These are phyloP conservation scores for Cenopis cana DNA, from an alignment of 2,888 invertebrate genomes.

Conservation along the genomic window DNA sequence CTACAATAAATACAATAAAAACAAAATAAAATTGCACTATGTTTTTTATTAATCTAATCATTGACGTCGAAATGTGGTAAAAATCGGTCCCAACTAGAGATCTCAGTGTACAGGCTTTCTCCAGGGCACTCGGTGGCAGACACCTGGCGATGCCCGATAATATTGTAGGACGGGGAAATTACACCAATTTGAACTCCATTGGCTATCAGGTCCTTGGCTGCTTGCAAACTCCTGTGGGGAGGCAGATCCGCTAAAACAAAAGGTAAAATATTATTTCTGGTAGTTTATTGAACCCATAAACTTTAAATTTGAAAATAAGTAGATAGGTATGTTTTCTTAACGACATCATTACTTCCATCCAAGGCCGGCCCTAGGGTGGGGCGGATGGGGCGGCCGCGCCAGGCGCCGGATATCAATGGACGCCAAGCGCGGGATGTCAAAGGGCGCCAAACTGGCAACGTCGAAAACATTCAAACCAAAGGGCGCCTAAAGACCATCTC, in stretches of 20 bases:
- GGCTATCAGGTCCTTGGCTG: slow-evolving; percentile 83
- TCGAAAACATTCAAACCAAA: no score
- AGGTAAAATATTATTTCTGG: not conserved
- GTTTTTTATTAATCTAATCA: slow-evolving; percentile 14
- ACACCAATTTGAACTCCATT: slow-evolving; percentile 85
- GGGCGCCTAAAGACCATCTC: no score
- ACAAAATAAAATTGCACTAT: not conserved
- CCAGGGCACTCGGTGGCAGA: slow-evolving; percentile 88
- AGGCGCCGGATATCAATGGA: no score
- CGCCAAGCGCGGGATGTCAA: no score
- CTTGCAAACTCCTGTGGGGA: slow-evolving; percentile 80
- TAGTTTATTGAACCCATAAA: not conserved
- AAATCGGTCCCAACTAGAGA: slow-evolving; percentile 85
- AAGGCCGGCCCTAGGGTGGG: no score
- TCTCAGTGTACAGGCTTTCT: slow-evolving; percentile 85
- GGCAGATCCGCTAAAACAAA: slow-evolving; percentile 82
- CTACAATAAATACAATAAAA: not conserved
- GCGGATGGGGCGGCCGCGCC: no score
- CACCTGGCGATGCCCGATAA: slow-evolving; percentile 86
- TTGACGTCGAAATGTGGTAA: slow-evolving; percentile 21
- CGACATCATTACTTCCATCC: no score
- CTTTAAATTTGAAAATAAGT: no score
- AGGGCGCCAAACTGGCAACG: no score
- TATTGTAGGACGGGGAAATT: slow-evolving; percentile 83
- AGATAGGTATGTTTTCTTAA: no score